Base-by-base conservation (phyloP, 2,888 invertebrate genomes). In the Plebejus melissa region DNA sequence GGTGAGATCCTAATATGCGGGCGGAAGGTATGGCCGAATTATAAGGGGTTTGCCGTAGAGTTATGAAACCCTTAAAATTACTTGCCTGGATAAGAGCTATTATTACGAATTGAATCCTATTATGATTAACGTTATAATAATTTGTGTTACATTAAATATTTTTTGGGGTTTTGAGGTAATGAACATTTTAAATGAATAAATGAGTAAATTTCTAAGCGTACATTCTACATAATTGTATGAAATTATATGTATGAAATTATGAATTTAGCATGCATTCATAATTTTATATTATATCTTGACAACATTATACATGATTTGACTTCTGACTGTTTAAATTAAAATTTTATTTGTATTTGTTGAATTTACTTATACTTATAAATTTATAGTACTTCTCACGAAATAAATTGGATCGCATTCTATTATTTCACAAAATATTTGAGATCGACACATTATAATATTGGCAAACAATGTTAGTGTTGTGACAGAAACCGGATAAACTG, bases 1-100 rank as follows among this genome's bases (percentile, higher is more conserved):
- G 72, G 72, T 54, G 28, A 32, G 72, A 54, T 72, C 72, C 72
- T 54, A 72, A 72, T 72, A 32, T 54, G 71, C 71, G 72, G 72
- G 54, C 54, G 72, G 54, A 54, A 72, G 72, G 54, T 72, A 54
- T 72, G 54, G 50, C 72, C 54, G 72, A 72, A 72, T 72, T 72
- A 72, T 72, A 54, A 72, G 72, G 46, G 54, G 72, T 54, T 72
- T 54, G 65, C 54, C 22, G 50, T 72, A 72, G 28, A 72, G 72
- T 54, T 72, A 32, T 54, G 50, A 16, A 72, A 54, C 54, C 72
- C 72, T 54, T 32, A 16, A 72, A 72, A 54, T 72, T 54, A 54
- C 36, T 32, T 54, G 72, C 4, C 54, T 28, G 54, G 16, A 54
- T 32, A 32, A 72, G 54, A 70, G 22, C 22, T 70, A 46, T 65